phyloP scores from a whole-genome alignment of 1,140 invertebrate genomes.

The Oreohelix idahoensis region DNA sequence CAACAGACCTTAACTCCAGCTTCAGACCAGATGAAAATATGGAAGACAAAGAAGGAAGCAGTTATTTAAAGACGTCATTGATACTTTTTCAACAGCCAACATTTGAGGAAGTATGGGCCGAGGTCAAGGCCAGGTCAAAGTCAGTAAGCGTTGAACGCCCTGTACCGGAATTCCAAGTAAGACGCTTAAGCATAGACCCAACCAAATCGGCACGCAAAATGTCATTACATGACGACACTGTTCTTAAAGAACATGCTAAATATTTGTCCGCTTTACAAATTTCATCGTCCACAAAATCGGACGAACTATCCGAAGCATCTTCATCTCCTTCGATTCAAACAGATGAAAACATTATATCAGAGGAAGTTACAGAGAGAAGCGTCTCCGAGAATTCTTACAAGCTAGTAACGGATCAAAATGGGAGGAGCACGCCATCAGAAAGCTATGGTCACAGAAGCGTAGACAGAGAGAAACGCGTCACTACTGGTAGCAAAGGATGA shows the following conservation, averaged over 20 bases:
- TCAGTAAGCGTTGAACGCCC: background rate
- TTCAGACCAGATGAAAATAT: background rate
- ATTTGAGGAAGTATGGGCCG: conserved; percentile 22
- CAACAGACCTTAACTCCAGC: too few relatives aligned
- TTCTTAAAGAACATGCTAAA: background rate
- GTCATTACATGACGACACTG: background rate
- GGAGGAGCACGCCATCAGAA: too few relatives aligned
- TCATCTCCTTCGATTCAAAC: too few relatives aligned
- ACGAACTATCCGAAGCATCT: too few relatives aligned
- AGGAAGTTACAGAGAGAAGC: too few relatives aligned
- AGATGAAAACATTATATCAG: too few relatives aligned
- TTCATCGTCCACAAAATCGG: background rate
- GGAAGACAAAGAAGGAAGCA: conserved; percentile 1
- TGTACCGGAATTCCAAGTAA: too few relatives aligned
- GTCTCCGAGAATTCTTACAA: too few relatives aligned
- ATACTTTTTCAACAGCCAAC: conserved; percentile 24
- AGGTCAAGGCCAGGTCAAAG: background rate
- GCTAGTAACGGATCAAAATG: too few relatives aligned
- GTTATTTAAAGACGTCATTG: background rate
- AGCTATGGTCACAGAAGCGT: too few relatives aligned
- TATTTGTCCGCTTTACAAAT: background rate
- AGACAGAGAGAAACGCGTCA: too few relatives aligned
- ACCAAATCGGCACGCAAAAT: conserved; percentile 3
- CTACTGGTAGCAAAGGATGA: too few relatives aligned
- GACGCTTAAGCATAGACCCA: conserved; percentile 9